Evolutionary conservation across 2,888 invertebrate species (phyloP), one percentile per base, ranked within the genome.

Genomic region (Amphimallon solstitiale): DNA sequence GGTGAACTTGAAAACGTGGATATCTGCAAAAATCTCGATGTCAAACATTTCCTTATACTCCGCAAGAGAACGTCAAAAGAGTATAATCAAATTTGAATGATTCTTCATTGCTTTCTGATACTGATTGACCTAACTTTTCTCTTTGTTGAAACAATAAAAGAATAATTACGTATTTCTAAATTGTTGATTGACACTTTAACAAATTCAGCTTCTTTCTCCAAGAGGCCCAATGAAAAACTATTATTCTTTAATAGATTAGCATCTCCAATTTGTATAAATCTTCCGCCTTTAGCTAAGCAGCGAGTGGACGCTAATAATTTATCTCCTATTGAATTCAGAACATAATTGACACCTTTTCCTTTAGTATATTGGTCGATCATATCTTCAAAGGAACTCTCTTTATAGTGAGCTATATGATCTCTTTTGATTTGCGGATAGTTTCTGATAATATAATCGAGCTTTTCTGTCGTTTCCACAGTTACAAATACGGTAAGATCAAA

Each of bases 321-420:
- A 46, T 97, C 96, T 75, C 94, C 96, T 0, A 96, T 89, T 54
- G 95, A 96, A 81, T 98, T 98, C 7, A 95, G 83, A 9, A 97
- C 92, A 65, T 97, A 82, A 82, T 98, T 93, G 4, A 98, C 97
- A 66, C 97, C 97, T 74, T 87, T 88, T 34, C 97, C 97, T 71
- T 87, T 83, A 0, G 97, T 97, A 76, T 90, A 88, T 48, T 85
- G 85, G 80, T 93, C 86, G 59, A 98, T 85, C 76, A 95, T 86
- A 80, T 92, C 91, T 83, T 97, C 97, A 83, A 98, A 98, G 63
- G 89, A 88, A 7, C 89, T 86, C 83, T 95, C 92, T 75, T 96
- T 89, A 61, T 96, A 94, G 82, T 96, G 94, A 77, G 93, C 93
- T 80, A 97, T 91, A 82, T 92, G 86, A 37, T 83, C 84, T 61